Base-by-base conservation (phyloP, 2,888 invertebrate genomes). In the Lepidocyrtoides sp. region DNA sequence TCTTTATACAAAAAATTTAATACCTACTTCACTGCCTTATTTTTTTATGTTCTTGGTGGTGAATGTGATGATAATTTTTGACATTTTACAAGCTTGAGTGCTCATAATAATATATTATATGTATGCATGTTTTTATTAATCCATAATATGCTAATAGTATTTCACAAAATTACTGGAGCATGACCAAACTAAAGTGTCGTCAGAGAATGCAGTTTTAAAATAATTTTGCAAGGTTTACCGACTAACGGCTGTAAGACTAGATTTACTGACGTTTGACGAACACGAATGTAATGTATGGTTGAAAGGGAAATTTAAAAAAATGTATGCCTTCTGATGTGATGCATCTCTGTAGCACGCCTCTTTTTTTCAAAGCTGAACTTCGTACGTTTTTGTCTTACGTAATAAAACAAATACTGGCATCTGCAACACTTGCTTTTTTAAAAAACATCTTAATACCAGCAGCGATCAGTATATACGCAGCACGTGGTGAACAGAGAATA, bases 391-490 rank as follows among this genome's bases (percentile, higher is more conserved):
- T 36, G 57, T 57, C 26, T 72, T 75, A 87, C 29, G 69, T 29
- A 88, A 81, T 57, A 87, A 89, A 84, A 75, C 72, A 60, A 84
- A 54, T 29, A 23, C 83, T 89, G 36, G 57, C 36, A n/a, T 60
- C 81, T 36, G 72, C 32, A 88, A 87, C 41, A 82, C 63, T 82
- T 82, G 63, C 44, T 4, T 44, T 82, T 82, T 54, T 26, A n/a
- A n/a, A n/a, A 32, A 82, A 63, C 20, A 82, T 63, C 82, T 83
- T 83, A 89, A 77, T 89, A 89, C 89, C 89, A 83, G 75, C 32
- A 60, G 72, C 20, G 54, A 41, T 29, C 2, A 8, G 14, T 29
- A 12, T 51, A 14, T 14, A 82, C 32, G 23, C 26, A 48, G 86
- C 51, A 77, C 32, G 32, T 23, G 60, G 32, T 75, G 54, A 85